Conservation (phyloP, 2,113 vertebrate genomes). For the Anarhynchus alexandrinus region DNA sequence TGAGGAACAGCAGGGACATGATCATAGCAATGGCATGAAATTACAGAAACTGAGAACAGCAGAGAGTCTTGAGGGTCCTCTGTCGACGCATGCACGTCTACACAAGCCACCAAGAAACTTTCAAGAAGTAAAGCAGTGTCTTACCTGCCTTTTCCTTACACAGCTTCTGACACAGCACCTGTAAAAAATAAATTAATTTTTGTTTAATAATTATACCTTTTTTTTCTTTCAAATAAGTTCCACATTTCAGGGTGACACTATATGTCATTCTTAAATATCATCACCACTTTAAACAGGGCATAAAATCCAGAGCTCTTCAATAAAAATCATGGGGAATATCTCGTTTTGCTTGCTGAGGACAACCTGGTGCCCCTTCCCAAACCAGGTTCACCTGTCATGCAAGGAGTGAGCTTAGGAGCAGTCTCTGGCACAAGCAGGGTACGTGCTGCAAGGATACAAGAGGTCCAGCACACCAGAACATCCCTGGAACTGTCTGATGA, state of each 20-base stretch:
- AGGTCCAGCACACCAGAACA: background rate
- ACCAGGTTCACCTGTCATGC: background rate
- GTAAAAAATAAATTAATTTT: constrained; percentile 54
- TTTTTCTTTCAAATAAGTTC: background rate
- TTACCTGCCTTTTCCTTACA: constrained; percentile 81
- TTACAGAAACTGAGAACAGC: background rate
- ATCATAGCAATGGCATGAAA: background rate
- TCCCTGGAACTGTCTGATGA: background rate
- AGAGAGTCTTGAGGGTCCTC: background rate
- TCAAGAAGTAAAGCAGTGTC: background rate
- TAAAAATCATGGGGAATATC: background rate
- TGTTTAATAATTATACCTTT: background rate
- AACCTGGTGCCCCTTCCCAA: background rate
- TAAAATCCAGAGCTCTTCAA: background rate
- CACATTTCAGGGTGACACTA: background rate
- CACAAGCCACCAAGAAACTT: background rate
- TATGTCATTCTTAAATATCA: background rate
- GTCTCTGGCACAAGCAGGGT: background rate
- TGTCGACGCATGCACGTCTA: background rate
- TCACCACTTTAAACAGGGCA: background rate
- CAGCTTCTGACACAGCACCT: constrained; percentile 77
- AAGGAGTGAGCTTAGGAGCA: background rate
- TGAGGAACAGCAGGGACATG: background rate
- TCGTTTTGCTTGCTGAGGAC: background rate
- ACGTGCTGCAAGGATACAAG: accelerated